Evolutionary conservation across 2,797 vertebrate species (phyloP).

Genomic region (Bothrops alternatus): DNA sequence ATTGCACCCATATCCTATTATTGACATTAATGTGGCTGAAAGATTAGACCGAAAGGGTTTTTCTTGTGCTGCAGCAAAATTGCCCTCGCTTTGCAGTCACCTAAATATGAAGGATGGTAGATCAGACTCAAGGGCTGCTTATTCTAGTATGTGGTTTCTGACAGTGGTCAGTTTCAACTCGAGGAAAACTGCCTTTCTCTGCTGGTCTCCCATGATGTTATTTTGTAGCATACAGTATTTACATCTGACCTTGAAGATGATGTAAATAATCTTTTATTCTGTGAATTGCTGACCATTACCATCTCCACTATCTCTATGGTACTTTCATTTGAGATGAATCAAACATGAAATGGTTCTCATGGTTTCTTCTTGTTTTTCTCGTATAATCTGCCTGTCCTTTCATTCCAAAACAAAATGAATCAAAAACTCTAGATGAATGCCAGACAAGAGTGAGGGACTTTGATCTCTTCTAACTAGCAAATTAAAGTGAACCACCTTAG

Average conservation of each 20-base stretch:
- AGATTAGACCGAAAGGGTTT: not conserved
- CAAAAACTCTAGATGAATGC: not conserved
- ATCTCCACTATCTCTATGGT: too few relatives aligned
- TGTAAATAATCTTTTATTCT: not conserved
- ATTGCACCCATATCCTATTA: not conserved
- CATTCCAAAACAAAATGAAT: not conserved
- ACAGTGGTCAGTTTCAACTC: not conserved
- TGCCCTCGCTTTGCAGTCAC: not conserved
- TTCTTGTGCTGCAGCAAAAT: not conserved
- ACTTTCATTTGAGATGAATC: not conserved
- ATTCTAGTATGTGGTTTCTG: not conserved
- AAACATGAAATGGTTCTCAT: not conserved
- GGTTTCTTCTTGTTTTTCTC: not conserved
- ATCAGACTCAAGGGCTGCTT: not conserved
- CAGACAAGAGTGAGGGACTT: not conserved
- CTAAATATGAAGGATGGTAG: not conserved
- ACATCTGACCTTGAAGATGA: not conserved
- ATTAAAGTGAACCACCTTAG: not conserved
- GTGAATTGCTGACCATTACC: too few relatives aligned
- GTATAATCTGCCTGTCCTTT: not conserved
- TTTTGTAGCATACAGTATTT: not conserved
- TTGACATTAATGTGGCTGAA: not conserved
- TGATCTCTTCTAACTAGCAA: not conserved
- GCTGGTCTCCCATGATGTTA: not conserved
- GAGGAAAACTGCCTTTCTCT: not conserved